phyloP scores from a whole-genome alignment of 2,113 vertebrate genomes.

The Sporophila hypoxantha region DNA sequence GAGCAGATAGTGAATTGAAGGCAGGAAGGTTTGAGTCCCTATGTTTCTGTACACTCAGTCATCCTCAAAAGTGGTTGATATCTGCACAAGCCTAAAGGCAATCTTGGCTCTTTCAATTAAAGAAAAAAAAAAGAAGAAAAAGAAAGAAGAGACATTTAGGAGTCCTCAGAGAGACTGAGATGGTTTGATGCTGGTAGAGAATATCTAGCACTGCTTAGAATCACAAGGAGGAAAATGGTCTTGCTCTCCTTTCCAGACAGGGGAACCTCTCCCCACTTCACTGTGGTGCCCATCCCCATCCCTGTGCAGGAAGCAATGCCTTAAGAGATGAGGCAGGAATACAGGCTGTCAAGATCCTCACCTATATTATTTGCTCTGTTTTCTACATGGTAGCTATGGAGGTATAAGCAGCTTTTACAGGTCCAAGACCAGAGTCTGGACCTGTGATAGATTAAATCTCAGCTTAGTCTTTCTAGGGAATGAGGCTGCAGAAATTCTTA shows the following conservation, averaged over 20 bases:
- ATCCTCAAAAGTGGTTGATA: background rate
- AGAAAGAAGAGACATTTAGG: background rate
- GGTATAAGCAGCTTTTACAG: background rate
- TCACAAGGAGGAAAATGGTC: background rate
- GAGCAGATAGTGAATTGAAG: background rate
- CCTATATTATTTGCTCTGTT: background rate
- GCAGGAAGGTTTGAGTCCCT: background rate
- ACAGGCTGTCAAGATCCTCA: background rate
- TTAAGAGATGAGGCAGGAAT: background rate
- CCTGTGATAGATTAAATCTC: conserved; percentile 18
- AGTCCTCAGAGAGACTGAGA: background rate
- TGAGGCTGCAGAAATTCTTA: conserved; percentile 1
- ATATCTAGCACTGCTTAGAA: background rate
- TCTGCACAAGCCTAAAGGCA: background rate
- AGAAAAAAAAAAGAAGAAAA: background rate
- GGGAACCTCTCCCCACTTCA: background rate
- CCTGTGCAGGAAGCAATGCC: background rate
- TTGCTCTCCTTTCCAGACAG: background rate
- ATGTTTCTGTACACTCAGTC: background rate
- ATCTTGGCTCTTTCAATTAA: background rate
- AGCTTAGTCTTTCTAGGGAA: conserved; percentile 28
- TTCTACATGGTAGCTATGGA: background rate
- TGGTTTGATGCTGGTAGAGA: background rate
- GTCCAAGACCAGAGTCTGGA: background rate
- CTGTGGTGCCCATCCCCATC: background rate